Percentiles rank a stretch among this genome's conserved stretches.
phyloP scores from a whole-genome alignment of 2,113 vertebrate species.

The Amphiprion percula region DNA sequence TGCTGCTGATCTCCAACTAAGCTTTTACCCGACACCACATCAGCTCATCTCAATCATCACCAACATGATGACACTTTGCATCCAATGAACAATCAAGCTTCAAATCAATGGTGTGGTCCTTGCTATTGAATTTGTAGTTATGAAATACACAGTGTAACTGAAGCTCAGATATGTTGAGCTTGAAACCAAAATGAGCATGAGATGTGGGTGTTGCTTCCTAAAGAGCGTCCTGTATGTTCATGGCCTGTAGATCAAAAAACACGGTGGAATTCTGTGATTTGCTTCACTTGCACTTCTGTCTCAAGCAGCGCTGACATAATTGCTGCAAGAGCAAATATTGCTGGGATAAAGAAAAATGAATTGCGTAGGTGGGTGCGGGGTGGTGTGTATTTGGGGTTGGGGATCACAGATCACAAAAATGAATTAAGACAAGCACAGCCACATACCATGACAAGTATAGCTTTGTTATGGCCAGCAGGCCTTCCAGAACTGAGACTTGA shows the following conservation, averaged over 20 bases:
- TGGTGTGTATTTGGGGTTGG: background rate
- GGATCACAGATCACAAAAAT: slow-evolving; percentile 24
- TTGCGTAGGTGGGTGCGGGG: background rate
- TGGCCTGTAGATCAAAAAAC: background rate
- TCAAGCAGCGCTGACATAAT: background rate
- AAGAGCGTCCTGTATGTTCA: background rate
- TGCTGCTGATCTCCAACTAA: too few relatives aligned
- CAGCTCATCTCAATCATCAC: too few relatives aligned
- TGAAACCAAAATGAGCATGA: slow-evolving; percentile 2
- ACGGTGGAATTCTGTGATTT: background rate
- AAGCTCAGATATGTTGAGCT: background rate
- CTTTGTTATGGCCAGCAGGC: slow-evolving; percentile 39
- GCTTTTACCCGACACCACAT: too few relatives aligned
- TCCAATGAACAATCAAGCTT: too few relatives aligned
- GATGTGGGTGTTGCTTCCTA: background rate
- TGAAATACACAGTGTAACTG: background rate
- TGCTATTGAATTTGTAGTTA: background rate
- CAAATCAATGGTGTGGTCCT: too few relatives aligned
- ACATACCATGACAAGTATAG: slow-evolving; percentile 4
- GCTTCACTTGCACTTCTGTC: slow-evolving; percentile 4
- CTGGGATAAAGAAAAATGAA: slow-evolving; percentile 12
- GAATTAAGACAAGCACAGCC: slow-evolving; percentile 24
- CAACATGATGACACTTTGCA: too few relatives aligned
- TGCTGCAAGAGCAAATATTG: slow-evolving; percentile 6
- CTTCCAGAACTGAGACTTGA: background rate